Evolutionary conservation across 2,113 vertebrate genomes (phyloP).

Genomic region (Sebastes fasciatus): DNA sequence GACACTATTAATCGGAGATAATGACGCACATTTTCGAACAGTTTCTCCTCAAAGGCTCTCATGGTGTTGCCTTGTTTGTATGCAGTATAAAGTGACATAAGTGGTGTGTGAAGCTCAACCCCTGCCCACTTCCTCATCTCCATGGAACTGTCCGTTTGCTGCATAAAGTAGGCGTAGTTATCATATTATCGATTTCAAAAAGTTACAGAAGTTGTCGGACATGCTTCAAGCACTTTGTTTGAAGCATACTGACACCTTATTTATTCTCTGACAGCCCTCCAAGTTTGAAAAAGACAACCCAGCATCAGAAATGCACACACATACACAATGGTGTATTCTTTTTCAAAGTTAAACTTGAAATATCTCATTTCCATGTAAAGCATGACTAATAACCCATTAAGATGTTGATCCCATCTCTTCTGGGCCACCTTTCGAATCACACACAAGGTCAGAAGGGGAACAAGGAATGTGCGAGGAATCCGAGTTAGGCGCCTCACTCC

Average conservation of each 20-base stretch:
- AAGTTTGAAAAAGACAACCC: not conserved
- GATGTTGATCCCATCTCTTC: not conserved
- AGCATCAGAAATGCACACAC: not conserved
- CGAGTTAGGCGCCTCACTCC: constrained; percentile 3
- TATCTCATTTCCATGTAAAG: not conserved
- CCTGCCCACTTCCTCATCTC: not conserved
- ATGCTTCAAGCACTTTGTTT: not conserved
- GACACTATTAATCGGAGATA: not conserved
- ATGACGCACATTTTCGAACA: too few species aligned
- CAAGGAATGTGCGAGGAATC: constrained; percentile 8
- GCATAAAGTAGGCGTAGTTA: not conserved
- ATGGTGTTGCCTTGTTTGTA: too few species aligned
- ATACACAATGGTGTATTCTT: not conserved
- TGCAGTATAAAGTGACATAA: too few species aligned
- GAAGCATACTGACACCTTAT: not conserved
- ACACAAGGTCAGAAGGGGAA: constrained; percentile 21
- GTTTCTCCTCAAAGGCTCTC: too few species aligned
- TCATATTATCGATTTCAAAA: not conserved
- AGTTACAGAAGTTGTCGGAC: not conserved
- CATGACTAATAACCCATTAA: not conserved
- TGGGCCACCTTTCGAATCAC: constrained; percentile 6
- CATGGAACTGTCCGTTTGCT: not conserved
- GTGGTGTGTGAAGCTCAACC: too few species aligned
- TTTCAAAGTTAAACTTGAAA: not conserved
- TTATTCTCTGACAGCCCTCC: not conserved